These are phyloP conservation scores for Discoglossus pictus DNA, from an alignment of 2,797 vertebrate genomes.

Conservation along the genomic window DNA sequence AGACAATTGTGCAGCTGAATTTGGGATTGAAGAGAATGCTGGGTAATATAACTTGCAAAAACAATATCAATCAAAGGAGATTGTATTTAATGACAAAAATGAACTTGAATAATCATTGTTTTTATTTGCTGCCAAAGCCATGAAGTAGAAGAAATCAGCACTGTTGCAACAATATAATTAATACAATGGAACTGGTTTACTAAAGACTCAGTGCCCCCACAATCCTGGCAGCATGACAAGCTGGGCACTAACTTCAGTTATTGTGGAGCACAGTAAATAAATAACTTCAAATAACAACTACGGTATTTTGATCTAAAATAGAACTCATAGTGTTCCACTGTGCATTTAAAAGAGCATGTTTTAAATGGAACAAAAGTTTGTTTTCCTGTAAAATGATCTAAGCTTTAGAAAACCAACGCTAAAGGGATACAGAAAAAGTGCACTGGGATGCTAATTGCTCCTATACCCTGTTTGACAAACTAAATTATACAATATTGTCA, in stretches of 20 bases:
- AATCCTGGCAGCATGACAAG: conserved; percentile 2
- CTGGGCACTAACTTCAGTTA: conserved; percentile 30
- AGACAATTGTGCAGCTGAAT: conserved; percentile 46
- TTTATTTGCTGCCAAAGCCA: conserved; percentile 48
- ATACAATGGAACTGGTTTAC: conserved; percentile 38
- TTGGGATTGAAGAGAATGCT: conserved; percentile 20
- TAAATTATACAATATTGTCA: no score
- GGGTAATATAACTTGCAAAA: conserved; percentile 37
- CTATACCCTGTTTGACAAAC: no score
- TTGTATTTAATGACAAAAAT: conserved; percentile 53
- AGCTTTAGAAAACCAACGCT: no score
- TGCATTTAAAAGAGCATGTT: no score
- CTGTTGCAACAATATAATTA: conserved; percentile 51
- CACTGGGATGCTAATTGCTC: no score
- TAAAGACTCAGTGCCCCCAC: conserved; percentile 18
- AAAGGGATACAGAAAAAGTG: no score
- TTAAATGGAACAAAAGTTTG: no score
- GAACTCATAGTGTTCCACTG: no score
- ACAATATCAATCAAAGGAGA: conserved; percentile 49
- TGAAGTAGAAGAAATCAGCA: conserved; percentile 43
- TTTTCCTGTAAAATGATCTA: no score
- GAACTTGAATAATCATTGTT: conserved; percentile 51
- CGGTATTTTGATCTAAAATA: no score
- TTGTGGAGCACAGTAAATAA: conserved; percentile 11
- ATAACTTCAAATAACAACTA: conserved; percentile 4